These are phyloP conservation scores for Brachionus angularis DNA, from an alignment of 1,140 invertebrate genomes.

Conservation along the genomic window DNA sequence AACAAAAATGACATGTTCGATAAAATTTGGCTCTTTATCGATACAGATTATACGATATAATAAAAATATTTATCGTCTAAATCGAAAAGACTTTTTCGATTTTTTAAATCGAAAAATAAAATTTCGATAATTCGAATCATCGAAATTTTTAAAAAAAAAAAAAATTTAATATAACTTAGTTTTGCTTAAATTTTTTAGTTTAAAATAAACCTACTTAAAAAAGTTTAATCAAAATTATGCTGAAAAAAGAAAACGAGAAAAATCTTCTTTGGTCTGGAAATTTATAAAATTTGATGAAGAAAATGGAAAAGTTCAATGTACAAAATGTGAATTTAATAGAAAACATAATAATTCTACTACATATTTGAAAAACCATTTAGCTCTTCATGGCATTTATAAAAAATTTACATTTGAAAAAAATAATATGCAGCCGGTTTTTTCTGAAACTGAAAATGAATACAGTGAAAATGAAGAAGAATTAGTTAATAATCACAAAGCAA, in stretches of 20 bases:
- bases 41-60: no score
- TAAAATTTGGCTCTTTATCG: no score
- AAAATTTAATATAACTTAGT: no score
- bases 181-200: no score
- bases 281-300: conserved; percentile 8
- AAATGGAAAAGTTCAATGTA: conserved; percentile 1
- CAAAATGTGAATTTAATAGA: conserved; percentile 8
- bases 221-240: no score
- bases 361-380: conserved; percentile 17
- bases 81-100: no score
- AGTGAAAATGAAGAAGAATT: not conserved
- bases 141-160: no score
- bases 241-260: conserved; percentile 4
- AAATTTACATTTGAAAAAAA: not conserved
- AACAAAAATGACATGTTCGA: no score
- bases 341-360: conserved; percentile 29
- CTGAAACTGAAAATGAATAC: conserved; percentile 3
- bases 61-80: no score
- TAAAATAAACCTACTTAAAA: no score
- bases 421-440: not conserved
- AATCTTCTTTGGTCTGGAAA: not conserved
- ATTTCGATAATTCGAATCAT: no score
- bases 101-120: no score
- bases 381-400: conserved; percentile 17
- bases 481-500: conserved; percentile 12